These are phyloP conservation scores for Empis stercorea DNA, from an alignment of 2,888 invertebrate genomes.

Conservation along the genomic window DNA sequence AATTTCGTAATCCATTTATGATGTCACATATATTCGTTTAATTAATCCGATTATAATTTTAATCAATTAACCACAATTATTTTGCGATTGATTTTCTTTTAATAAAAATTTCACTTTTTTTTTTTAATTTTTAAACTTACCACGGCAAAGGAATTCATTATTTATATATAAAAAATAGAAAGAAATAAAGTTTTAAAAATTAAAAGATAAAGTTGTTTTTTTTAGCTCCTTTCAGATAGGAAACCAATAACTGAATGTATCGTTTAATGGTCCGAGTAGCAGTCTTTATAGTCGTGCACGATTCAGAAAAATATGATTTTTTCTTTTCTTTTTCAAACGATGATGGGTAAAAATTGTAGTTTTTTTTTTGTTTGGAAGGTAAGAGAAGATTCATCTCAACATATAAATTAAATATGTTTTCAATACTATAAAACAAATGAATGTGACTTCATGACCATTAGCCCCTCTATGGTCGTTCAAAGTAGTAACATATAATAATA, in stretches of 20 bases:
- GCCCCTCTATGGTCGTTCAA: no score
- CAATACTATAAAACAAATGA: no score
- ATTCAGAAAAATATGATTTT: background rate
- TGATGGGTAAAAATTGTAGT: background rate
- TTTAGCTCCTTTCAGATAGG: constrained; percentile 37
- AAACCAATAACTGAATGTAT: constrained; percentile 38
- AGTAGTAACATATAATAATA: no score
- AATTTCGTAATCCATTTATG: no score
- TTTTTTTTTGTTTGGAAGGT: background rate
- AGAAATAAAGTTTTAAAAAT: constrained; percentile 31
- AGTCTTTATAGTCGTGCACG: constrained; percentile 15
- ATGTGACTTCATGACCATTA: no score
- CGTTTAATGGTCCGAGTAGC: constrained; percentile 11
- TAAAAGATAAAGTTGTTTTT: constrained; percentile 30
- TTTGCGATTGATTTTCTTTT: constrained; percentile 2
- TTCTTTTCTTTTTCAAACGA: background rate
- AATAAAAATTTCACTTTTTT: background rate
- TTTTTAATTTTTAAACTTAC: constrained; percentile 27
- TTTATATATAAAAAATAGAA: constrained; percentile 26
- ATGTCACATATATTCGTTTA: no score
- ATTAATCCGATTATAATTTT: no score
- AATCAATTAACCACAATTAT: constrained; percentile 3
- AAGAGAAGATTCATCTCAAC: background rate
- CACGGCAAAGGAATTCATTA: constrained; percentile 39
- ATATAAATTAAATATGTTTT: background rate